Percentiles rank a stretch among this genome's conserved stretches.
These are phyloP conservation scores for Holacanthus passer DNA, from an alignment of 2,113 vertebrate species.

Conservation along the genomic window DNA sequence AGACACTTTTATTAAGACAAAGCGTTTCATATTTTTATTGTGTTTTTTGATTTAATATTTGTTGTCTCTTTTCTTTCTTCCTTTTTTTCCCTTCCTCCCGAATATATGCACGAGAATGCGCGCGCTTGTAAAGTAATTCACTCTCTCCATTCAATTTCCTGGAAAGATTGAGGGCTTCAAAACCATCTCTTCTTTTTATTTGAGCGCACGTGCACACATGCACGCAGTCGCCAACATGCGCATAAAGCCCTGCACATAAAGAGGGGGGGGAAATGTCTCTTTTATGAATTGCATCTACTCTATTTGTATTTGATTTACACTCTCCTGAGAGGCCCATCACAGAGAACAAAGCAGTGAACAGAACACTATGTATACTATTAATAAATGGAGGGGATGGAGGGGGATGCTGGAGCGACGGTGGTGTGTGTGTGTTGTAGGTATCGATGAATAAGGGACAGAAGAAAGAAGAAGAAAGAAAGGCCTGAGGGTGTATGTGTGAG, in stretches of 20 bases:
- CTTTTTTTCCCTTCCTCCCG: neutral
- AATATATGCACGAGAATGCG: neutral
- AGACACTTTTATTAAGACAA: constrained; percentile 36
- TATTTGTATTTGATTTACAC: constrained; percentile 60
- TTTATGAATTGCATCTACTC: constrained; percentile 51
- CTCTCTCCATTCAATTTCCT: constrained; percentile 34
- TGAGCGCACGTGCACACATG: neutral
- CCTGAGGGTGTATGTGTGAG: constrained; percentile 9
- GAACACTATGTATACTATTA: constrained; percentile 36
- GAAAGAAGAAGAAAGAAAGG: neutral
- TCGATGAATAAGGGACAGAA: constrained; percentile 31
- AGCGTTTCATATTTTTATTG: neutral
- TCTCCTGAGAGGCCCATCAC: constrained; percentile 48
- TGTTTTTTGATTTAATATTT: constrained; percentile 27
- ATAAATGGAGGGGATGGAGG: constrained; percentile 33
- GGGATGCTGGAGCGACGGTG: neutral
- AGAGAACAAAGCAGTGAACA: constrained; percentile 44
- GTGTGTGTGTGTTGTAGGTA: neutral
- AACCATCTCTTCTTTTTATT: constrained; percentile 14
- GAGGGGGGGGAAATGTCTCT: neutral
- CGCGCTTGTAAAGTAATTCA: constrained; percentile 11
- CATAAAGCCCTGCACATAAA: neutral
- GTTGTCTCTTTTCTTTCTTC: neutral
- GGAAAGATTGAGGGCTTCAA: constrained; percentile 23
- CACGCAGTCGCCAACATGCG: neutral